Conservation (phyloP, 2,888 invertebrate genomes). For the Plagiodera versicolora region DNA sequence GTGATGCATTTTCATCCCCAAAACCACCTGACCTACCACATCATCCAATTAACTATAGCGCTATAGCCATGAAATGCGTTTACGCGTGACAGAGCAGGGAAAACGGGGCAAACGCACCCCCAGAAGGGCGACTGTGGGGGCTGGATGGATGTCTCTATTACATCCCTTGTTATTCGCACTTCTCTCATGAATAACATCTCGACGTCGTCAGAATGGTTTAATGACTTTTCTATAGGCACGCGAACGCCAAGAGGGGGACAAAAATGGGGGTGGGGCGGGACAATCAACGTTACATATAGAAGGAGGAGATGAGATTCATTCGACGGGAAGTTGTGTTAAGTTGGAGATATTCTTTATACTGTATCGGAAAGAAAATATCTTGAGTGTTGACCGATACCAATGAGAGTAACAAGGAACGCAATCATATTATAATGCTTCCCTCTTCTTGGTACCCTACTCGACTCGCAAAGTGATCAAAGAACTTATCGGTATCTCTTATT, state of each 20-base stretch:
- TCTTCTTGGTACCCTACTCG: no score
- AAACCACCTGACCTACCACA: neutral
- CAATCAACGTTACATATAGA: no score
- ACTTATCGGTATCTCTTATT: no score
- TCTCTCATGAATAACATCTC: constrained; percentile 28
- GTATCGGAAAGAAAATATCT: no score
- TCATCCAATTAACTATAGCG: neutral
- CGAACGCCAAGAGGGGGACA: constrained; percentile 5
- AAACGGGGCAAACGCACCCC: neutral
- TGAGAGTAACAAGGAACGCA: no score
- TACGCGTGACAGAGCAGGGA: neutral
- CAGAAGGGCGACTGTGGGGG: neutral
- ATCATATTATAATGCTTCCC: no score
- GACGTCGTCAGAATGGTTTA: constrained; percentile 32
- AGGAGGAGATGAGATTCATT: no score
- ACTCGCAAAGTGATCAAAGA: no score
- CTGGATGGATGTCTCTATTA: constrained; percentile 42
- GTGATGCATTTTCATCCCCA: neutral
- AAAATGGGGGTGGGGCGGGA: neutral
- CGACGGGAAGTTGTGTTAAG: no score
- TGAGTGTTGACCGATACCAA: no score
- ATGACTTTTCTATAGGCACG: constrained; percentile 30
- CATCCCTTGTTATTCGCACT: constrained; percentile 23
- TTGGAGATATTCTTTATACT: no score
- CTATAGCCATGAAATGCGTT: neutral